Conservation (phyloP, 2,113 vertebrate genomes). For the Mustelus asterias region DNA sequence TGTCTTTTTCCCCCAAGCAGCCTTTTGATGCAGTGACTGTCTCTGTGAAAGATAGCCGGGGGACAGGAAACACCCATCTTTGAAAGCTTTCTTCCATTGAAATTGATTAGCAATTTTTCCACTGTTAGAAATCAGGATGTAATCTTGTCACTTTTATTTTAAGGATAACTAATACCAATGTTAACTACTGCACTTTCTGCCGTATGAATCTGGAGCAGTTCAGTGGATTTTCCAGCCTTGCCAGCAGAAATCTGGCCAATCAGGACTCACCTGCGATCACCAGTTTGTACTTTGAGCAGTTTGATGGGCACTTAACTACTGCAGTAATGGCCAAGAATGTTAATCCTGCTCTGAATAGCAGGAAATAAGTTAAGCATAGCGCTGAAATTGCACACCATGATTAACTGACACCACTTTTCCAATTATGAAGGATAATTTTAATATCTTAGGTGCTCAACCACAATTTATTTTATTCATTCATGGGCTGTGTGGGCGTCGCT, state of each 20-base stretch:
- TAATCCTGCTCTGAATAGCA: neutral
- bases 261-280: neutral
- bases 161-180: neutral
- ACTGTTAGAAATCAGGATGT: neutral
- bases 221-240: neutral
- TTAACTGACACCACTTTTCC: neutral
- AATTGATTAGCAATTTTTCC: neutral
- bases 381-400: neutral
- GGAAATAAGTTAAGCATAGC: neutral
- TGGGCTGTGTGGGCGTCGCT: no score
- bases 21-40: neutral
- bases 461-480: no score
- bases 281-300: neutral
- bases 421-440: neutral
- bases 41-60: neutral
- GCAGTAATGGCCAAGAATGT: neutral
- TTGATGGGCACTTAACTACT: neutral
- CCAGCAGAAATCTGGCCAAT: neutral
- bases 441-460: neutral
- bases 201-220: neutral
- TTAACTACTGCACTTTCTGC: neutral
- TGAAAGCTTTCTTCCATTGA: neutral
- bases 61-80: neutral
- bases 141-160: neutral
- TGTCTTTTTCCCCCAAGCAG: neutral